Conservation (phyloP, 2,888 invertebrate species). For the Tanypteryx hageni region DNA sequence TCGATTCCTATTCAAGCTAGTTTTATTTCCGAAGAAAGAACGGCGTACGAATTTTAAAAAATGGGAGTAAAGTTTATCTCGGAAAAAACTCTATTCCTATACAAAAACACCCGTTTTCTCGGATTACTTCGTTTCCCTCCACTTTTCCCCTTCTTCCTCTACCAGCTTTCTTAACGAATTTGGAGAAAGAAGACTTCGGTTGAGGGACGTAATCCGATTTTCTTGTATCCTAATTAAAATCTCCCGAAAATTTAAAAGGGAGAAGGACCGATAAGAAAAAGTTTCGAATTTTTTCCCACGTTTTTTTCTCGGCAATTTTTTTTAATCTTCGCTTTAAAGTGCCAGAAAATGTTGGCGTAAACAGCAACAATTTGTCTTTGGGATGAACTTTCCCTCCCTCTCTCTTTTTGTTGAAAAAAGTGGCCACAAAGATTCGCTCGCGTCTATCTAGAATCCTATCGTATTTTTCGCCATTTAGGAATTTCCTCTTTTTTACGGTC, state of each 20-base stretch:
- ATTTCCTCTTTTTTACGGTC: neutral
- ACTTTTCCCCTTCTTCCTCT: neutral
- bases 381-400: too few species aligned
- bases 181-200: neutral
- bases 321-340: neutral
- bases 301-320: neutral
- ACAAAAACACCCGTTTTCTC: neutral
- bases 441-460: too few species aligned
- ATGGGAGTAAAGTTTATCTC: neutral
- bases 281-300: neutral
- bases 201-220: constrained; percentile 42
- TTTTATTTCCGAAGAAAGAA: neutral
- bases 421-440: too few species aligned
- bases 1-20: too few species aligned
- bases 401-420: too few species aligned
- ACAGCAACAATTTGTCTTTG: neutral
- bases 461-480: too few species aligned
- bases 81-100: neutral
- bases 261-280: neutral
- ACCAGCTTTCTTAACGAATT: constrained; percentile 31
- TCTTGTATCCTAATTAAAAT: constrained; percentile 44
- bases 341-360: neutral
- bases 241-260: neutral
- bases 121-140: neutral
- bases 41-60: neutral